Conservation (phyloP, 1,140 invertebrate species). For the Drosophila baimaii region DNA sequence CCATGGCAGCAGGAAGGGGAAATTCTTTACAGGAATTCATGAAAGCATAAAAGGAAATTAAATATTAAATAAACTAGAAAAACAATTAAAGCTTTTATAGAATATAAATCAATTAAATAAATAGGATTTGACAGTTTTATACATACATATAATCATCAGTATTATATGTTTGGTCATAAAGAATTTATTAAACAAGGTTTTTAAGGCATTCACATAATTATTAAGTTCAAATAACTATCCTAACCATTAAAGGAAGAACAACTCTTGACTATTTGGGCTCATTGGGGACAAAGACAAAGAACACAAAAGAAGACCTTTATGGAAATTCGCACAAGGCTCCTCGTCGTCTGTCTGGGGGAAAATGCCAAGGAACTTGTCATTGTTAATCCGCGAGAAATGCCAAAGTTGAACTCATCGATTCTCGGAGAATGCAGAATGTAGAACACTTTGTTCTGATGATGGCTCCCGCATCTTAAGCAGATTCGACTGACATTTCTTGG, state of each 20-base stretch:
- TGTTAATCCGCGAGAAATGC: conserved; percentile 10
- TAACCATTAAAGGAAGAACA: conserved; percentile 3
- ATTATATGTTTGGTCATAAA: no score
- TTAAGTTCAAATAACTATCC: no score
- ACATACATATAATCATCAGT: no score
- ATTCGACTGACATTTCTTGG: conserved; percentile 16
- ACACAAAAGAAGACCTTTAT: conserved; percentile 6
- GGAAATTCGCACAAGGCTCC: conserved; percentile 4
- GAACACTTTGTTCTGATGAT: conserved; percentile 12
- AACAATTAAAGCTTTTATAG: background rate
- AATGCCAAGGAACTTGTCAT: conserved; percentile 28
- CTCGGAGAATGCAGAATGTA: conserved; percentile 8
- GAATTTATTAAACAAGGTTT: no score
- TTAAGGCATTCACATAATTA: no score
- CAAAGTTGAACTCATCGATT: conserved; percentile 22
- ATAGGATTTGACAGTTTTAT: no score
- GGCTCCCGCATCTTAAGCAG: conserved; percentile 14
- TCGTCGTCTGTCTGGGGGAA: background rate
- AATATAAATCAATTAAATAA: no score
- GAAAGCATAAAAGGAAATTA: background rate
- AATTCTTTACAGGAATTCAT: background rate
- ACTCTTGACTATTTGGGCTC: no score
- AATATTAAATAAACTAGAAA: background rate
- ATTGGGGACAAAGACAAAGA: background rate
- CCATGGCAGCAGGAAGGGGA: background rate